Base-by-base conservation (phyloP, 2,797 vertebrate genomes). In the Xiphophorus birchmanni region DNA sequence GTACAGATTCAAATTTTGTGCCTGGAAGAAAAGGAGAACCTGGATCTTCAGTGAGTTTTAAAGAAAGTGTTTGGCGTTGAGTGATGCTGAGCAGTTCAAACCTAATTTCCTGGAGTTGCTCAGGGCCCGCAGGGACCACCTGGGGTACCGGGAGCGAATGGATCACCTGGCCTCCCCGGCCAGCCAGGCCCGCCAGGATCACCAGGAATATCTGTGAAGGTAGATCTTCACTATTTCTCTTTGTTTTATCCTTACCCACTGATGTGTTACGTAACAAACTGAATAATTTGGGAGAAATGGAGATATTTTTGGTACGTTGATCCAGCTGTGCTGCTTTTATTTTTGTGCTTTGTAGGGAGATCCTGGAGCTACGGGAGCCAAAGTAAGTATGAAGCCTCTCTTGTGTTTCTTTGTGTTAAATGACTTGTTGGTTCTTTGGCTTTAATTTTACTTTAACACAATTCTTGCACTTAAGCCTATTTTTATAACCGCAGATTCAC, bases 21-120 rank as follows among this genome's bases (percentile, higher is more conserved):
- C 96, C 97, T 0, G 97, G 97, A 11, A 89, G 82, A 84, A 97
- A 96, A 85, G 97, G 97, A 79, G 96, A 97, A 80, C 97, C 97
- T 1, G 97, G 97, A 8, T 94, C 94, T 2, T 92, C 96, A 17
- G 97, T 98, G 84, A 96, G 97, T 96, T 52, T 4, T 42, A 0
- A 73, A 11, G 60, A 71, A 32, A 10, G 0, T 47, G 58, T 63
- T 74, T 63, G 8, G 3, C 29, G 5, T 48, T 71, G 44, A 77
- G n/a, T 2, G 48, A 42, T 35, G 44, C 0, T 45, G 0, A 76
- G 29, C 1, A 82, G 32, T 5, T 82, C 0, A 74, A 11, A 81
- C 4, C 13, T 63, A 29, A 77, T 50, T 77, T 7, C 37, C 7
- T 74, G 2, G n/a, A 45, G n/a, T 86, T 5, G 87, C 58, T 48